Percentiles rank a stretch among this genome's conserved stretches.
These are phyloP conservation scores for Ditylenchus dipsaci DNA, from an alignment of 1,140 invertebrate species.

Conservation along the genomic window DNA sequence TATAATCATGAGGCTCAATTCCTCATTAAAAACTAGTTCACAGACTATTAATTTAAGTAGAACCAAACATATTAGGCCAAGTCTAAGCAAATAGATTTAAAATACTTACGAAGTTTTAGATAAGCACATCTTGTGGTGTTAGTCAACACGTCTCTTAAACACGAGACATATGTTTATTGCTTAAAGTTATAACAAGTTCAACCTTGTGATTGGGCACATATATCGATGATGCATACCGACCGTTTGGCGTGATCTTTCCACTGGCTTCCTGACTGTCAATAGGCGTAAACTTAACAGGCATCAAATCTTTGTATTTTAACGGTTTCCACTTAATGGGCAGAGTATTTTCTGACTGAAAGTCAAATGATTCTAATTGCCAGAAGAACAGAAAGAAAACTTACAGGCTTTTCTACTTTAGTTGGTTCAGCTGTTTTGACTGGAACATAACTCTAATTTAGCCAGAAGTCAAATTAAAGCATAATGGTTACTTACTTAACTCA, in stretches of 20 bases:
- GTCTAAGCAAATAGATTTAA: background rate
- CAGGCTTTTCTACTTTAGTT: constrained; percentile 73
- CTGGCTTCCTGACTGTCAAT: constrained; percentile 68
- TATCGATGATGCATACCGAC: constrained; percentile 71
- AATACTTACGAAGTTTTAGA: constrained; percentile 66
- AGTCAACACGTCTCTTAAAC: constrained; percentile 72
- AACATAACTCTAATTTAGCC: too few relatives aligned
- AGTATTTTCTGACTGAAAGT: constrained; percentile 71
- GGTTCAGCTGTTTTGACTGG: constrained; percentile 74
- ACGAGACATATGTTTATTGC: too few relatives aligned
- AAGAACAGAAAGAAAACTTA: constrained; percentile 56
- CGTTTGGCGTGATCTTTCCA: constrained; percentile 45
- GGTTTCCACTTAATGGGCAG: constrained; percentile 87
- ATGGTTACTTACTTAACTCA: too few relatives aligned
- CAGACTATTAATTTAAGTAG: background rate
- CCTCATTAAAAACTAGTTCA: constrained; percentile 7
- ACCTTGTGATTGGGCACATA: constrained; percentile 90
- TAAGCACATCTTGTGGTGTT: constrained; percentile 90
- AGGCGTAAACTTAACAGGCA: constrained; percentile 85
- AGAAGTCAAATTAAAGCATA: too few relatives aligned
- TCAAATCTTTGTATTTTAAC: constrained; percentile 84
- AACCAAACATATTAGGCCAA: background rate
- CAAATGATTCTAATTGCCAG: background rate
- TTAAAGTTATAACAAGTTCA: too few relatives aligned
- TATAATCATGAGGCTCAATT: too few relatives aligned